Conservation (phyloP, 2,888 invertebrate species). For the Saturnia japonica region DNA sequence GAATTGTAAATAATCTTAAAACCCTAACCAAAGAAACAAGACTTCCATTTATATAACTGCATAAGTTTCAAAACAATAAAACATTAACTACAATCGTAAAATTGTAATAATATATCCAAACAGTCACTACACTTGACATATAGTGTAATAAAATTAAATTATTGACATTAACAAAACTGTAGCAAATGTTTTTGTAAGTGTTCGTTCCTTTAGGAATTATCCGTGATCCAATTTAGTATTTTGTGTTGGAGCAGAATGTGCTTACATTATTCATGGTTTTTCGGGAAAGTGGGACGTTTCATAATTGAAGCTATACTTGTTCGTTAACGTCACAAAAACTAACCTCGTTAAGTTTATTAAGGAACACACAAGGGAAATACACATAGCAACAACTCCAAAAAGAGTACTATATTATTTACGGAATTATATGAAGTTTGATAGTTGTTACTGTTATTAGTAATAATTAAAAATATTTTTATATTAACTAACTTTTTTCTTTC, state of each 20-base stretch:
- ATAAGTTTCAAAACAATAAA: neutral
- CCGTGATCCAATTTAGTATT: constrained; percentile 10
- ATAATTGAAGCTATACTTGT: constrained; percentile 10
- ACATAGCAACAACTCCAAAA: constrained; percentile 1
- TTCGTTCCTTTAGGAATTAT: constrained; percentile 12
- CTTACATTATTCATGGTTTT: constrained; percentile 14
- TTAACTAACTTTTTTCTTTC: no score
- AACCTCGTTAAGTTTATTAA: constrained; percentile 5
- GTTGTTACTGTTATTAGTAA: neutral
- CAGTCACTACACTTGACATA: constrained; percentile 2
- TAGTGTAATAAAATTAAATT: neutral
- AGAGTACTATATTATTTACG: neutral
- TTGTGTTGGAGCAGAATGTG: constrained; percentile 7
- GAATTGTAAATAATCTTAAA: neutral
- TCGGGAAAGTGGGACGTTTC: constrained; percentile 9
- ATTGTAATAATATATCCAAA: neutral
- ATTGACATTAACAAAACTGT: constrained; percentile 1
- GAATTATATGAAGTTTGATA: neutral
- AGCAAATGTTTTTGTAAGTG: constrained; percentile 6
- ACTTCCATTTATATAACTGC: neutral
- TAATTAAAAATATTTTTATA: no score
- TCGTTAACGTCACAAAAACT: constrained; percentile 14
- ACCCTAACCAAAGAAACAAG: neutral
- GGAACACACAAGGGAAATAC: neutral
- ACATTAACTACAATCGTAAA: neutral